Conservation (phyloP, 2,113 vertebrate genomes). For the Ifrita kowaldi region DNA sequence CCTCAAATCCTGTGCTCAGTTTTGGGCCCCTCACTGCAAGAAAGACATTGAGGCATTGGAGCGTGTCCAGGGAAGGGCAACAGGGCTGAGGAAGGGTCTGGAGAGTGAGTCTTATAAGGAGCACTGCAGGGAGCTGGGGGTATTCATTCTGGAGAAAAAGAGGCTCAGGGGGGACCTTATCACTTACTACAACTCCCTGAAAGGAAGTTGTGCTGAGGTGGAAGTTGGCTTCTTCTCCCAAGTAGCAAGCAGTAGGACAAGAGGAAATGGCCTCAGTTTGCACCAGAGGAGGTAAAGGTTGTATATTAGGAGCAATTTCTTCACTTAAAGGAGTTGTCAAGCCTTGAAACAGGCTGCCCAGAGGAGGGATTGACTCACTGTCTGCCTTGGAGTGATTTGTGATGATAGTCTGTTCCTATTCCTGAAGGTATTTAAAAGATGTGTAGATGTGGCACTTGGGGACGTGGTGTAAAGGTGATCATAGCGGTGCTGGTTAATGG, state of each 20-base stretch:
- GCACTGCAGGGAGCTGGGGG: neutral
- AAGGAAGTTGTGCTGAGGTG: neutral
- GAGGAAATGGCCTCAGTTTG: neutral
- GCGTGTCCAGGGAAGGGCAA: rapidly evolving
- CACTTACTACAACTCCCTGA: neutral
- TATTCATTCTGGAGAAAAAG: neutral
- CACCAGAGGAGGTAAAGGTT: neutral
- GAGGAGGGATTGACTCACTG: neutral
- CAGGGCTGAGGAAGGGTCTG: neutral
- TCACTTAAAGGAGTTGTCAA: neutral
- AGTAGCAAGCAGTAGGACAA: neutral
- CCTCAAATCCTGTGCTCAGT: neutral
- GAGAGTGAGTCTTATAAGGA: neutral
- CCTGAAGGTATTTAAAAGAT: neutral
- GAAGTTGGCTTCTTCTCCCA: neutral
- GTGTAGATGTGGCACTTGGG: neutral
- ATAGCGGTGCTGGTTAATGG: rapidly evolving
- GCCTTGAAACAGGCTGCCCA: neutral
- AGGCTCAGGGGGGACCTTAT: neutral
- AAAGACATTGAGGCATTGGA: neutral
- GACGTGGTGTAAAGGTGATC: neutral
- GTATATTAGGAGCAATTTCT: neutral
- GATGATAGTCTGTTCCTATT: neutral
- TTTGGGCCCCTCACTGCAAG: neutral
- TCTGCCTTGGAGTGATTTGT: neutral